A percentile compares a stretch with the other conserved stretches of the same genome.
These are phyloP conservation scores for Tenodera sinensis DNA, from an alignment of 2,888 invertebrate species.

Conservation along the genomic window DNA sequence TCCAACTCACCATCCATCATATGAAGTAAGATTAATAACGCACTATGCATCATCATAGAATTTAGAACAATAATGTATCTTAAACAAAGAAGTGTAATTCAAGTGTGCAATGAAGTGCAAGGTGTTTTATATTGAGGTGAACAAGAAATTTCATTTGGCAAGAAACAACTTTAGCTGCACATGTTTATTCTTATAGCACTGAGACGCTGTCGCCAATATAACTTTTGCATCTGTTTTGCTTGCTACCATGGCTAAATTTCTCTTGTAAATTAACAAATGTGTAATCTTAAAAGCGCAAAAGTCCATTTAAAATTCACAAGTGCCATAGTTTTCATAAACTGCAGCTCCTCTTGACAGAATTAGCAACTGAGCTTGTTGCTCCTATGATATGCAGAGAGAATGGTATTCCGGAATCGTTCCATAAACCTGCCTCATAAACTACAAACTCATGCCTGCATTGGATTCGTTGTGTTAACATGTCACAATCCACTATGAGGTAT, in stretches of 20 bases:
- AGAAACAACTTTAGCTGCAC: background rate
- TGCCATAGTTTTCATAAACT: background rate
- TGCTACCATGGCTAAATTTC: background rate
- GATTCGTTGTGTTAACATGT: background rate
- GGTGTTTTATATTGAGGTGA: background rate
- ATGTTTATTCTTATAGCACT: background rate
- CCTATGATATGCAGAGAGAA: background rate
- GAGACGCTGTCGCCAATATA: background rate
- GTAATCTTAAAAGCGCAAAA: background rate
- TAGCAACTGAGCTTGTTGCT: background rate
- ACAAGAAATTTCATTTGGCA: background rate
- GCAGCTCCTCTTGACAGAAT: background rate
- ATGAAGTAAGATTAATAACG: background rate
- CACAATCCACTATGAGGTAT: background rate
- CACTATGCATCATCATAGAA: background rate
- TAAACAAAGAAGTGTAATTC: background rate
- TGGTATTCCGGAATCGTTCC: background rate
- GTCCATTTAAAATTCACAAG: background rate
- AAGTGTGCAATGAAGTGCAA: background rate
- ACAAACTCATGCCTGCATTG: background rate
- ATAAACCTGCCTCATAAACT: background rate
- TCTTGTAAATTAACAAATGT: background rate
- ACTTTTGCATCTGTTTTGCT: background rate
- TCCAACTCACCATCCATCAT: background rate
- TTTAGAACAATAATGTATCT: background rate